phyloP scores from a whole-genome alignment of 2,113 vertebrate species.

The human region GRCh38 chr9:81383501-81384000 shows the following conservation, averaged over 20 bases:
- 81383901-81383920: not conserved
- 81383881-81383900: not conserved
- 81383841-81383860: not conserved
- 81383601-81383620: not conserved
- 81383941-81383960: not conserved
- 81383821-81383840: not conserved
- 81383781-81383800: not conserved
- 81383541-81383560: not conserved
- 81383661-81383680: not conserved
- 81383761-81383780: not conserved
- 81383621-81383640: not conserved
- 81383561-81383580: not conserved
- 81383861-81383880: not conserved
- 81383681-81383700: not conserved
- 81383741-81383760: not conserved
- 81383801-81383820: not conserved
- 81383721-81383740: not conserved
- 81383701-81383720: conserved; percentile 32
- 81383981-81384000: conserved; percentile 27
- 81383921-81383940: not conserved
- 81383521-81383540: not conserved
- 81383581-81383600: not conserved
- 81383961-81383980: not conserved
- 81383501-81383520: not conserved
- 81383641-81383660: not conserved